These are phyloP conservation scores for Pagetopsis macropterus DNA, from an alignment of 2,797 vertebrate genomes.

Conservation along the genomic window DNA sequence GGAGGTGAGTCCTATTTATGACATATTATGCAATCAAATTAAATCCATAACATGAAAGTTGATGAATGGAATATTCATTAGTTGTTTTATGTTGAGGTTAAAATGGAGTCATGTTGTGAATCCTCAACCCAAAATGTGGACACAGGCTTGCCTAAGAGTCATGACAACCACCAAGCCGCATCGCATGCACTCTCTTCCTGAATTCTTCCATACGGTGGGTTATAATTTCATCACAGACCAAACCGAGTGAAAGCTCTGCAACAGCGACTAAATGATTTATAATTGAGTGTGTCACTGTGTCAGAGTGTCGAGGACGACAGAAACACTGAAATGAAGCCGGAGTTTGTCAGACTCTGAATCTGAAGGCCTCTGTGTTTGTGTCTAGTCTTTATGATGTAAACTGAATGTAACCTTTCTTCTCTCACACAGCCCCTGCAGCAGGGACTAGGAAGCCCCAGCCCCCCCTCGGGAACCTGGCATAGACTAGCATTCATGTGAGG, in stretches of 20 bases:
- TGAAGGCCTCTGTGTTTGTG: constrained; percentile 63
- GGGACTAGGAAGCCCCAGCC: constrained; percentile 65
- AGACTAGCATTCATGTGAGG: constrained; percentile 76
- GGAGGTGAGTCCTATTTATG: neutral
- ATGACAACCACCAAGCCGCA: constrained; percentile 7
- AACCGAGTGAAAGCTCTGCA: constrained; percentile 48
- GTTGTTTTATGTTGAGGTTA: constrained; percentile 3
- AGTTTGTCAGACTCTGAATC: constrained; percentile 53
- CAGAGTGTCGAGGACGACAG: constrained; percentile 48
- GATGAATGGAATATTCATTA: neutral
- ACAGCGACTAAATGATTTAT: constrained; percentile 60
- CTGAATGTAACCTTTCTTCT: constrained; percentile 82
- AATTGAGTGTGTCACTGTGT: constrained; percentile 59
- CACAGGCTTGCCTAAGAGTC: constrained; percentile 4
- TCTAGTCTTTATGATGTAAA: constrained; percentile 81
- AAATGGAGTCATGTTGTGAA: constrained; percentile 16
- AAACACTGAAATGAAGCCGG: constrained; percentile 52
- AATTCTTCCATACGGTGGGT: constrained; percentile 57
- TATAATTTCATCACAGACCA: constrained; percentile 50
- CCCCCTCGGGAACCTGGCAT: constrained; percentile 53
- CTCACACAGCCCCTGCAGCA: constrained; percentile 75
- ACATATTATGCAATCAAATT: neutral
- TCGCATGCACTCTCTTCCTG: constrained; percentile 29
- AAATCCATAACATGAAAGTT: neutral
- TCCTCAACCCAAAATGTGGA: constrained; percentile 16